Base-by-base conservation (phyloP, 2,113 vertebrate genomes). In the Rhinichthys klamathensis region DNA sequence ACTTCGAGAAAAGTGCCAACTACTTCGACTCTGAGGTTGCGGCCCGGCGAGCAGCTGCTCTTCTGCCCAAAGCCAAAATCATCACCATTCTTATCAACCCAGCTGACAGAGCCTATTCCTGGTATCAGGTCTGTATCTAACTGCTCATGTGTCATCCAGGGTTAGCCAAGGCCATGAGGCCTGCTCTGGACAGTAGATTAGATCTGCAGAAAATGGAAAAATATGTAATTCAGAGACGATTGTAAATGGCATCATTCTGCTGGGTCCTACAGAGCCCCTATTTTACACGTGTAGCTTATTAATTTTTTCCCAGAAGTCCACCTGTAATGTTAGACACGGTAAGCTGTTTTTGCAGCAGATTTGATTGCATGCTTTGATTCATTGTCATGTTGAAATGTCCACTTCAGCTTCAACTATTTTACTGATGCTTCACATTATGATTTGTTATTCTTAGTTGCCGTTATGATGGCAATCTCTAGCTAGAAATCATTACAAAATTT, bases 1-100 rank as follows among this genome's bases (percentile, higher is more conserved):
- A 97, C 92, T 97, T 97, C 8, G 96, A 97, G 92, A 97, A 97
- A 89, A 97, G 96, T 67, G 96, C 96, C 90, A 97, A 97, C 93
- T 97, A 97, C 92, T 97, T 97, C 89, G 96, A 97, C 86, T 97
- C 96, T 0, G 96, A 97, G 91, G 94, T 95, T 73, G 94, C 96
- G 1, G 95, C 96, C 0, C 90, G 92, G 44, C 92, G 96, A 87
- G 96, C 96, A 0, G 95, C 95, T 0, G 94, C 96, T 3, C 92
- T 97, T 56, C 90, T 97, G 69, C 95, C 96, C 63, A 97, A 96
- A 90, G 96, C 96, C 88, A 97, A 96, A 90, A 90, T 97, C 91
- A 94, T 97, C 91, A 97, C 95, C 83, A 97, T 97, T 90, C 95
- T 97, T 88, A 97, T 97, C 92, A 97, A 95, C 90, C 96, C 96